Base-by-base conservation (phyloP, 2,797 vertebrate species). In the Sparus aurata region DNA sequence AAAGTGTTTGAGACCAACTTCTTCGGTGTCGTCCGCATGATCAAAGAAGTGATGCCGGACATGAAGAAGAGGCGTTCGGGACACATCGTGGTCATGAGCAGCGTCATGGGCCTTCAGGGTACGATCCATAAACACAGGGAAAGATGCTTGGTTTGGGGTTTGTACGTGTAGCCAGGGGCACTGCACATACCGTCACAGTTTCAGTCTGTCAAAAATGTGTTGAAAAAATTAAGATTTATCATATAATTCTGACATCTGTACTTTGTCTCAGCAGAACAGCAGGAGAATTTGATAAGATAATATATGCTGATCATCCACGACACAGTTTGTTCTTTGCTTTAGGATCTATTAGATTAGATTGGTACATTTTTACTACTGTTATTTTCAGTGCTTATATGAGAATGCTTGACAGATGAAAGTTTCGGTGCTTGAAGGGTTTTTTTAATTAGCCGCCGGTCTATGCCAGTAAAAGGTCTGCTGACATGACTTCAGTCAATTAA, bases 21-120 rank as follows among this genome's bases (percentile, higher is more conserved):
- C 88, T 98, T 99, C 0, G 97, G 97, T 1, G 96, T 94, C 0
- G 94, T 98, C 61, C 96, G 96, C 61, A 96, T 98, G 96, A 96
- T 98, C 84, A 97, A 97, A 89, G 97, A 97, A 34, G 95, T 98
- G 63, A 96, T 99, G 88, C 97, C 97, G 0, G 94, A 93, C 77
- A 99, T 98, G 98, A 99, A 99, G 93, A 95, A 85, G 84, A 92
- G 96, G 63, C 91, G 93, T 46, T 93, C 89, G 0, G 98, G 98
- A 1, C 97, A 98, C 91, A 98, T 99, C 16, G 93, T 99, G 73
- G 96, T 98, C 81, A 95, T 98, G 95, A 99, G 98, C 95, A 98
- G 97, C 0, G 97, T 98, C 65, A 97, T 98, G 97, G 98, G 98
- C 13, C 94, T 98, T 64, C 97, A 98, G 86, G 97, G 97, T 98